A percentile compares a stretch with the other conserved stretches of the same genome.
phyloP scores from a whole-genome alignment of 2,888 invertebrate species.

The Papilio demoleus region DNA sequence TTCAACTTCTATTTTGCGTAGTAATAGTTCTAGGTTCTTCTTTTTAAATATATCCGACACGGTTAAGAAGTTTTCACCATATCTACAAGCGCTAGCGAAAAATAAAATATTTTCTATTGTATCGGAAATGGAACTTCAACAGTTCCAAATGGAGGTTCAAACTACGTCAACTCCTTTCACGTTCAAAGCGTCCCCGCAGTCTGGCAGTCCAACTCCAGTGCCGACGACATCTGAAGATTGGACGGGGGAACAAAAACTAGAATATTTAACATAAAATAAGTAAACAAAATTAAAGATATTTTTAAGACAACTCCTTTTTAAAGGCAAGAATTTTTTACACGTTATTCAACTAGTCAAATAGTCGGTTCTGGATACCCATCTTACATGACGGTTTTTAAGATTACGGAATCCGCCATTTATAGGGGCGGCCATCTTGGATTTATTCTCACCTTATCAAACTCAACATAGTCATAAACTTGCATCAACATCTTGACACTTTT shows the following conservation, averaged over 20 bases:
- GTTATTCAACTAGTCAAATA: too few relatives aligned
- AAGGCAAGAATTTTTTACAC: neutral
- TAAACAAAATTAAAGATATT: neutral
- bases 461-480: too few relatives aligned
- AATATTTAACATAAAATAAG: slow-evolving; percentile 16
- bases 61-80: slow-evolving; percentile 44
- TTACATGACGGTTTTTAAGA: too few relatives aligned
- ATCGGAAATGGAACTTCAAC: slow-evolving; percentile 44
- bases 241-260: neutral
- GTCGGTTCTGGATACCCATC: too few relatives aligned
- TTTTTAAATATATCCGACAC: slow-evolving; percentile 45
- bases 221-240: slow-evolving; percentile 1
- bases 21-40: slow-evolving; percentile 22
- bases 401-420: neutral
- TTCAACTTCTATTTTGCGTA: neutral
- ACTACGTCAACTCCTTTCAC: neutral
- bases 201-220: neutral
- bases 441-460: too few relatives aligned
- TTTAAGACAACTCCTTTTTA: neutral
- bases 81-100: slow-evolving; percentile 44
- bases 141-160: slow-evolving; percentile 6
- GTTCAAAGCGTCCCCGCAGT: slow-evolving; percentile 7
- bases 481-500: too few relatives aligned
- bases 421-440: neutral
- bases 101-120: slow-evolving; percentile 44